These are phyloP conservation scores for Ancistrus triradiatus DNA, from an alignment of 2,113 vertebrate species.

Conservation along the genomic window DNA sequence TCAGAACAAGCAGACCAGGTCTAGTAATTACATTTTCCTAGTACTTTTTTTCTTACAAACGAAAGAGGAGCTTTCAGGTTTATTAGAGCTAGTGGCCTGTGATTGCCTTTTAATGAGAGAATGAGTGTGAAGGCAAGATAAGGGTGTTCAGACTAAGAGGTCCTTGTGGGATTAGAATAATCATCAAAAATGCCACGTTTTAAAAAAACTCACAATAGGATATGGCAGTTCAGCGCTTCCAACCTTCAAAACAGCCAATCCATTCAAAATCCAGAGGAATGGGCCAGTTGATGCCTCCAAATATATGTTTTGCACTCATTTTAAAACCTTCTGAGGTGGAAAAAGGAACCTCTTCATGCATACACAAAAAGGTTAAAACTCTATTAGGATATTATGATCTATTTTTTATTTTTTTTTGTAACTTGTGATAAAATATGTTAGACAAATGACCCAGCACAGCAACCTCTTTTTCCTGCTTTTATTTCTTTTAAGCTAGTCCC, in stretches of 20 bases:
- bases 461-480: too few relatives aligned
- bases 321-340: slow-evolving; percentile 48
- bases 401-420: too few relatives aligned
- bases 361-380: too few relatives aligned
- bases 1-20: slow-evolving; percentile 51
- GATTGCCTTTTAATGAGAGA: slow-evolving; percentile 90
- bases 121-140: slow-evolving; percentile 80
- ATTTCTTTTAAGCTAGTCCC: too few relatives aligned
- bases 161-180: slow-evolving; percentile 77
- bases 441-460: too few relatives aligned
- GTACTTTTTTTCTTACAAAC: slow-evolving; percentile 47
- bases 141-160: slow-evolving; percentile 69
- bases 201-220: slow-evolving; percentile 69
- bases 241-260: slow-evolving; percentile 47
- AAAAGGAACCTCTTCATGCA: neutral
- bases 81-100: slow-evolving; percentile 85
- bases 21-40: slow-evolving; percentile 70
- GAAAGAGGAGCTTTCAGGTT: slow-evolving; percentile 76
- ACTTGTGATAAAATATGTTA: too few relatives aligned
- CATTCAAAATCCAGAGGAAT: slow-evolving; percentile 63
- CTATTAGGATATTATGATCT: too few relatives aligned
- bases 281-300: slow-evolving; percentile 49
- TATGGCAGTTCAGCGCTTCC: slow-evolving; percentile 34
- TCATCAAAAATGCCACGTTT: slow-evolving; percentile 71
- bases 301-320: slow-evolving; percentile 56